Percentiles rank a stretch among this genome's conserved stretches.
phyloP scores from a whole-genome alignment of 2,888 invertebrate genomes.

The Mythimna albipuncta region DNA sequence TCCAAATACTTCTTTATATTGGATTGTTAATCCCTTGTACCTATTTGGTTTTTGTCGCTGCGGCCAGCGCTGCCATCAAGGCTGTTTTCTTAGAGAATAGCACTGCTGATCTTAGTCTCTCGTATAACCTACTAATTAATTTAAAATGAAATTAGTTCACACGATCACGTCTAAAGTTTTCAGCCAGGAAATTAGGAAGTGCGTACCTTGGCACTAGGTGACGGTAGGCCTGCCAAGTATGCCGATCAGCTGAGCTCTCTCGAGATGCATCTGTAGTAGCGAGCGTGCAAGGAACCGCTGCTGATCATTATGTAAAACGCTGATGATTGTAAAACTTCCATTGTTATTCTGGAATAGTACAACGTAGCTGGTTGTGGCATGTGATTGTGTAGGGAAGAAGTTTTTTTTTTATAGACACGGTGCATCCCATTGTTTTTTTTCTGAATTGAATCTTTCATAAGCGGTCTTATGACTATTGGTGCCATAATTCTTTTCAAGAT shows the following conservation, averaged over 20 bases:
- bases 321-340: conserved; percentile 41
- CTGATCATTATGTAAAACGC: conserved; percentile 41
- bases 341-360: conserved; percentile 17
- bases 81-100: too few relatives aligned
- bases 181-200: conserved; percentile 73
- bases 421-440: background rate
- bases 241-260: conserved; percentile 68
- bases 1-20: too few relatives aligned
- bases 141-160: conserved; percentile 43
- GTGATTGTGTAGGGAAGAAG: background rate
- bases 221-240: conserved; percentile 79
- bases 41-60: too few relatives aligned
- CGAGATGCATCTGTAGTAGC: conserved; percentile 57
- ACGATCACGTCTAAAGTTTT: conserved; percentile 52
- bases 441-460: background rate
- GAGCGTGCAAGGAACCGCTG: conserved; percentile 22
- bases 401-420: background rate
- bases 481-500: too few relatives aligned
- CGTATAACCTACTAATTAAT: conserved; percentile 16
- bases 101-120: too few relatives aligned
- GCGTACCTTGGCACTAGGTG: conserved; percentile 75
- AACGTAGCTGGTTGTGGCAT: conserved; percentile 5
- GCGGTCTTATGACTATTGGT: background rate
- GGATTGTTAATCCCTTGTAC: too few relatives aligned
- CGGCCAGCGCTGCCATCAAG: too few relatives aligned